These are phyloP conservation scores for Rissa tridactyla DNA, from an alignment of 2,113 vertebrate genomes.

Conservation along the genomic window DNA sequence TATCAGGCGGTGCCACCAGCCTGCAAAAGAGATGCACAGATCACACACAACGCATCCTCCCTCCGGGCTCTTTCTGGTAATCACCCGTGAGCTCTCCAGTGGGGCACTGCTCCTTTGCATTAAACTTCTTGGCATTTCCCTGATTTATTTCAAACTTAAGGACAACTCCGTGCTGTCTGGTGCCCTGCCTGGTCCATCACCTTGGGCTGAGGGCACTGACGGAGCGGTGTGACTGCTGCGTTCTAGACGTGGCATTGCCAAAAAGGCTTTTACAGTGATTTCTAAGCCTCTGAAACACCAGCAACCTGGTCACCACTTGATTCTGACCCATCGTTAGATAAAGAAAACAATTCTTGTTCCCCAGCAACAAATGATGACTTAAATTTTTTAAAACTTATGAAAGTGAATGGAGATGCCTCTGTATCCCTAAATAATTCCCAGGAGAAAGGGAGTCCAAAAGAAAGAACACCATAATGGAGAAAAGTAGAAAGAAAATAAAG, in stretches of 20 bases:
- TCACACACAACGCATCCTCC: rapidly evolving
- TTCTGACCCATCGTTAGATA: not conserved
- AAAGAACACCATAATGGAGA: not conserved
- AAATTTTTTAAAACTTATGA: not conserved
- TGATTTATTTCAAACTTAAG: not conserved
- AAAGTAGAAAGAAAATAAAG: not conserved
- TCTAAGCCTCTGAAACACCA: not conserved
- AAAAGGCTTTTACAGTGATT: not conserved
- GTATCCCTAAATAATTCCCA: not conserved
- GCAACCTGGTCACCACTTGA: not conserved
- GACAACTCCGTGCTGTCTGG: not conserved
- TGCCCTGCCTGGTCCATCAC: not conserved
- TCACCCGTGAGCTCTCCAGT: not conserved
- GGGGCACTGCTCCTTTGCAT: not conserved
- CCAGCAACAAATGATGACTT: not conserved
- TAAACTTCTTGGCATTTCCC: not conserved
- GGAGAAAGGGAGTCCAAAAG: not conserved
- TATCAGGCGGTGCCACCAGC: rapidly evolving
- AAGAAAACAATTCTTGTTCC: not conserved
- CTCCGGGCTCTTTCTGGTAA: not conserved
- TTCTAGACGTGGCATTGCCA: not conserved
- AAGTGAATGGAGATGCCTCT: not conserved
- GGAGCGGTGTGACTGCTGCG: not conserved
- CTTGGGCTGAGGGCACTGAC: not conserved
- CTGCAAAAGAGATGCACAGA: not conserved